phyloP scores from a whole-genome alignment of 2,888 invertebrate species.

The Campoplex nolae region DNA sequence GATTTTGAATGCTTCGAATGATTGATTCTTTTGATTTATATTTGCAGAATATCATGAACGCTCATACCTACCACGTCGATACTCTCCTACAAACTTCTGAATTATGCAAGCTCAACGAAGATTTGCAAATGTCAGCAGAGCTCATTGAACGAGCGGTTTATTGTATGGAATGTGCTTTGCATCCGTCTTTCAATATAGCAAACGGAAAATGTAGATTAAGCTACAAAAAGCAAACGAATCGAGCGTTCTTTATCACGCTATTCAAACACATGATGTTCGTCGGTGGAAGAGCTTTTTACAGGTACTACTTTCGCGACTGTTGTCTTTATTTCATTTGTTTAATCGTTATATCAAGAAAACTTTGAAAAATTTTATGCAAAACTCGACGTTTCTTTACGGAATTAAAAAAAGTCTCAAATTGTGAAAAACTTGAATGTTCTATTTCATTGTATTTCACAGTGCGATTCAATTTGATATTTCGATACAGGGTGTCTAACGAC shows the following conservation, averaged over 20 bases:
- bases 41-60: constrained; percentile 88
- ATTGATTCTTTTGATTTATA: not conserved
- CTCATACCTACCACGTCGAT: constrained; percentile 93
- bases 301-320: constrained; percentile 70
- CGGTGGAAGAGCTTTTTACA: constrained; percentile 91
- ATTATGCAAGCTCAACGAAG: constrained; percentile 91
- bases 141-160: constrained; percentile 92
- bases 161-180: constrained; percentile 91
- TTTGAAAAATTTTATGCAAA: too few relatives aligned
- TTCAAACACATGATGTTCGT: constrained; percentile 93
- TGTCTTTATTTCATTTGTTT: not conserved
- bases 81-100: constrained; percentile 93
- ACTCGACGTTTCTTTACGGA: too few relatives aligned
- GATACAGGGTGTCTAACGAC: too few relatives aligned
- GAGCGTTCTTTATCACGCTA: constrained; percentile 91
- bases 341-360: too few relatives aligned
- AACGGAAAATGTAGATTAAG: constrained; percentile 91
- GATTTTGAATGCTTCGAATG: not conserved
- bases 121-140: constrained; percentile 91
- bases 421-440: too few relatives aligned
- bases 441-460: too few relatives aligned
- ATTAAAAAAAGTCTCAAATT: too few relatives aligned
- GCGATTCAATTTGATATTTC: too few relatives aligned
- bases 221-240: constrained; percentile 93
- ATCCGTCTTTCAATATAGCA: constrained; percentile 92